A percentile compares a stretch with the other conserved stretches of the same genome.
Evolutionary conservation across 2,797 vertebrate genomes (phyloP).

Genomic region (Enteromius radiatus): DNA sequence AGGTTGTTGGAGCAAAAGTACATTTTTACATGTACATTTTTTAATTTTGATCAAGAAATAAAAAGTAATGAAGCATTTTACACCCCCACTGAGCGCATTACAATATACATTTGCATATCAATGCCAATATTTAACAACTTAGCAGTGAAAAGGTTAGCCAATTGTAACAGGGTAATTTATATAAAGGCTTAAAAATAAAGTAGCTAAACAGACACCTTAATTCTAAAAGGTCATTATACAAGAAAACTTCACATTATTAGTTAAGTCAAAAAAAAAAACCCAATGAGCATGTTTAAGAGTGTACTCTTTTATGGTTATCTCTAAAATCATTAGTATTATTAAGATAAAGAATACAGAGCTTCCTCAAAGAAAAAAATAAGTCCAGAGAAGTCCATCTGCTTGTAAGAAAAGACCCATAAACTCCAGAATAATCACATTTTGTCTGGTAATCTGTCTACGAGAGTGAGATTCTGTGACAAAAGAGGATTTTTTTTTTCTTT

Average conservation of each 20-base stretch:
- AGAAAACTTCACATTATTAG: background rate
- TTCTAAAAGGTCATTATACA: background rate
- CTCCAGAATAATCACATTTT: background rate
- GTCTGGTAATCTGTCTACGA: background rate
- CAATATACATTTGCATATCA: slow-evolving; percentile 6
- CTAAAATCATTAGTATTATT: background rate
- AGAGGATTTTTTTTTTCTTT: background rate
- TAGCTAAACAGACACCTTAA: background rate
- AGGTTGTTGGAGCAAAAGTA: background rate
- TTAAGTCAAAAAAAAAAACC: background rate
- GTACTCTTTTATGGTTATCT: background rate
- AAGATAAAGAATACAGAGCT: background rate
- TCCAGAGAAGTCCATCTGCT: background rate
- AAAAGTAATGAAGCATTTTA: background rate
- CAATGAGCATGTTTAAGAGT: background rate
- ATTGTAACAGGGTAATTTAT: background rate
- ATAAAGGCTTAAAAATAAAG: slow-evolving; percentile 5
- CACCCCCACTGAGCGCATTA: background rate
- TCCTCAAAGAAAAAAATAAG: background rate
- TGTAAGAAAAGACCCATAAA: background rate
- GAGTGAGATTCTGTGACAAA: background rate
- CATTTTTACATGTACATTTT: background rate
- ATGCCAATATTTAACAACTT: background rate
- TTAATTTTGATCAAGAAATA: background rate
- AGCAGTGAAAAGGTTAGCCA: background rate